Evolutionary conservation across 1,140 invertebrate genomes (phyloP).

Genomic region (Drepana arcuata): DNA sequence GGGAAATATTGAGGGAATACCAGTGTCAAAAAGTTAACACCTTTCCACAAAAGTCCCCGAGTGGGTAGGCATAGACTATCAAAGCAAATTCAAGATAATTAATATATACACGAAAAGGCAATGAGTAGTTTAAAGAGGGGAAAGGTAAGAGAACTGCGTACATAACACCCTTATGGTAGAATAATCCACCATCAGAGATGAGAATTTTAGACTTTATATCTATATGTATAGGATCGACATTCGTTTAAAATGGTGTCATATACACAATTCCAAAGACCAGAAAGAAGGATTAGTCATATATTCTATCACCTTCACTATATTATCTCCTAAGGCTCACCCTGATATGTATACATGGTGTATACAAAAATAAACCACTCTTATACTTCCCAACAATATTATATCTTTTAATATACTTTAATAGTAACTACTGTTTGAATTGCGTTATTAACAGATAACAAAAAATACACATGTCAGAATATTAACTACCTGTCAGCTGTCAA

Average conservation of each 20-base stretch:
- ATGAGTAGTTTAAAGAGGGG: neutral
- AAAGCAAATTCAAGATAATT: no score
- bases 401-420: constrained; percentile 13
- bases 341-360: constrained; percentile 58
- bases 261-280: neutral
- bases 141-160: neutral
- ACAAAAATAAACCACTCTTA: constrained; percentile 64
- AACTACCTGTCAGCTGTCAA: neutral
- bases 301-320: neutral
- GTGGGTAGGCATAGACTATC: no score
- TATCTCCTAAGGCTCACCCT: constrained; percentile 47
- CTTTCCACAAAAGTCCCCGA: no score
- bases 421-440: constrained; percentile 1
- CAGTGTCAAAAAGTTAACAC: no score
- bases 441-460: no score
- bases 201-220: neutral
- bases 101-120: no score
- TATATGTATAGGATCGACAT: neutral
- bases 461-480: neutral
- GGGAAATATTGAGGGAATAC: no score
- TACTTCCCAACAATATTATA: constrained; percentile 49
- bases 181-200: neutral
- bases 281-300: neutral
- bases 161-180: neutral
- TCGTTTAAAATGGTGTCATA: neutral